A percentile compares a stretch with the other conserved stretches of the same genome.
These are phyloP conservation scores for Ivindomyrus marchei DNA, from an alignment of 2,113 vertebrate species.

Conservation along the genomic window DNA sequence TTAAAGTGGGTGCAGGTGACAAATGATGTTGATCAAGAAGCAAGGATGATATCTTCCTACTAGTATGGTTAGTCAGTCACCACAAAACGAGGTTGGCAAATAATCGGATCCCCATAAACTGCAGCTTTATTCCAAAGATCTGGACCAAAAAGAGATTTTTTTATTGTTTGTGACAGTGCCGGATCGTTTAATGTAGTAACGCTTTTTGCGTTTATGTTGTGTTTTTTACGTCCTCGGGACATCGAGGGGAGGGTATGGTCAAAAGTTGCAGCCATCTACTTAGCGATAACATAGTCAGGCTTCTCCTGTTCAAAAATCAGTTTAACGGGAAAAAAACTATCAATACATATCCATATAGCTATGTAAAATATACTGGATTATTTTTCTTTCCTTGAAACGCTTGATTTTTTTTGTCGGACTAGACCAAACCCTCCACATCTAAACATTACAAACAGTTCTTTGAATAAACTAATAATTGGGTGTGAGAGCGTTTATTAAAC, in stretches of 20 bases:
- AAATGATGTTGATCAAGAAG: background rate
- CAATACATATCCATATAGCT: background rate
- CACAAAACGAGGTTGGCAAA: background rate
- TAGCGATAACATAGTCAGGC: background rate
- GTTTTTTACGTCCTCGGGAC: background rate
- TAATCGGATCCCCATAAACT: background rate
- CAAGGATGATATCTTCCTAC: background rate
- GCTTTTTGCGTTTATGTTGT: background rate
- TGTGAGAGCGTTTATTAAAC: background rate
- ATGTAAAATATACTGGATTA: background rate
- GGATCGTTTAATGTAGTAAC: background rate
- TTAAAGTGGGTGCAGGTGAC: background rate
- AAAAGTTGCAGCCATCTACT: slow-evolving; percentile 4
- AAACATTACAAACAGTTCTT: background rate
- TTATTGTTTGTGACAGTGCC: background rate
- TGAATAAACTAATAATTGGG: background rate
- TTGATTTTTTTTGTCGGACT: background rate
- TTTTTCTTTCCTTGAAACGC: background rate
- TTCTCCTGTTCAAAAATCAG: background rate
- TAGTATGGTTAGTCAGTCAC: background rate
- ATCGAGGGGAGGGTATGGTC: background rate
- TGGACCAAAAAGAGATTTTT: background rate
- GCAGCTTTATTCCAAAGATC: background rate
- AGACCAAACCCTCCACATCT: background rate
- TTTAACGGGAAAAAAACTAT: background rate